A percentile compares a stretch with the other conserved stretches of the same genome.
Evolutionary conservation across 1,140 invertebrate species (phyloP).

Genomic region (Anadara kagoshimensis): DNA sequence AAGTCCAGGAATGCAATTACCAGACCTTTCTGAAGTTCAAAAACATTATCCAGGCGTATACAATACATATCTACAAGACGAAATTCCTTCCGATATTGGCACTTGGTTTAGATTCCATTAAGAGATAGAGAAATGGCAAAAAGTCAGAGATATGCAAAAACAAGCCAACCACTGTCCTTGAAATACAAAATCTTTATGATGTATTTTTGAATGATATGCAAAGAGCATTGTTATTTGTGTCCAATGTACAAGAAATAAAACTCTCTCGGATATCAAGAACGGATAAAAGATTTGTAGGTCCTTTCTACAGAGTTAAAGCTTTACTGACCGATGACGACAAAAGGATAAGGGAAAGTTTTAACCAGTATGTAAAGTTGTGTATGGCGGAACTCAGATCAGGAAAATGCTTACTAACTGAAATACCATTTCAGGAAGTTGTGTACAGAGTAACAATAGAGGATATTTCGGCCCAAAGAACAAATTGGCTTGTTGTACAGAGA

Average conservation of each 20-base stretch:
- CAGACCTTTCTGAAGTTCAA: constrained; percentile 39
- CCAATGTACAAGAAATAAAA: constrained; percentile 53
- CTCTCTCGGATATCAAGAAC: constrained; percentile 43
- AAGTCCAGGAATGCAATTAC: constrained; percentile 54
- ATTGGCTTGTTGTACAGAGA: constrained; percentile 52
- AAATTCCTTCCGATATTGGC: constrained; percentile 25
- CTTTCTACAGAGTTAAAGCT: neutral
- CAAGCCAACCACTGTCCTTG: constrained; percentile 32
- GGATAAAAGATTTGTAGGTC: neutral
- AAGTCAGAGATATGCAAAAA: constrained; percentile 47
- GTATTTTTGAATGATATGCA: constrained; percentile 56
- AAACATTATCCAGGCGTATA: constrained; percentile 51
- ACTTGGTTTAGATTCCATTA: constrained; percentile 61
- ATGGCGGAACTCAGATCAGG: constrained; percentile 10
- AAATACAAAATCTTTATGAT: constrained; percentile 43
- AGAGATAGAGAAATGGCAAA: constrained; percentile 50
- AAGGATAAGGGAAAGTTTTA: neutral
- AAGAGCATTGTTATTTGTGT: constrained; percentile 60
- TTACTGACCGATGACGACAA: neutral
- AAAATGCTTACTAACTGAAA: constrained; percentile 7
- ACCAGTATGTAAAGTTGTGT: neutral
- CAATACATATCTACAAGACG: constrained; percentile 38
- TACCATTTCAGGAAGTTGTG: constrained; percentile 13
- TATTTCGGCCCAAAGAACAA: neutral
- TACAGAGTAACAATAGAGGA: constrained; percentile 40